Evolutionary conservation across 2,113 vertebrate genomes (phyloP), one percentile per base, ranked within the genome.

Genomic region (Rhipidura dahli): DNA sequence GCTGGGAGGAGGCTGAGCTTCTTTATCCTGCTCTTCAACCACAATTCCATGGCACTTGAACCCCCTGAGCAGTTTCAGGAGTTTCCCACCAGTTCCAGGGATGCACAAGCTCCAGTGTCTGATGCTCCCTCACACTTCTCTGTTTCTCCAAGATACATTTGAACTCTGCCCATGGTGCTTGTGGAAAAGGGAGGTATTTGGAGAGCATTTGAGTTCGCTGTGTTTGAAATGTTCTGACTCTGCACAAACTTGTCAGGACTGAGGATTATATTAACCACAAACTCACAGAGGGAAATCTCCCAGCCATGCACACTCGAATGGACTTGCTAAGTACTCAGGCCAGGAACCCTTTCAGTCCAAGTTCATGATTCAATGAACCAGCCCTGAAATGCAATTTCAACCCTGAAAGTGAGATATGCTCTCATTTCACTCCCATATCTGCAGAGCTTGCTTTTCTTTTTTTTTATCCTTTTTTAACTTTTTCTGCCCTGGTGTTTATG

Each of bases 171-270:
- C 39, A 12, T 3, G 39, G 26, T 66, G 71, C 80, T 93, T 96
- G 71, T 59, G 0, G 2, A 83, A 11, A 50, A 57, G 73, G 0
- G 1, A 88, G 70, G 63, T 61, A 33, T 91, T 91, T 89, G 84
- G 89, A 64, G 10, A 89, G 61, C 70, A 28, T 57, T 77, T 8
- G 5, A 61, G 66, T 80, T 53, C 4, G 10, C 68, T 57, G 13
- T 51, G 42, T 88, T 73, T 81, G 83, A 95, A 88, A 71, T 86
- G 83, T 84, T 94, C 83, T 88, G 80, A 37, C 37, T 91, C 94
- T 75, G 93, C 86, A 92, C 89, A 93, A 83, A 94, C 90, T 92
- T 90, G 80, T 89, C 85, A 75, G 54, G 92, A 59, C 40, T 84
- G 53, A 60, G 89, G 69, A 93, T 94, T 78, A 39, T 64, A 91